A percentile compares a stretch with the other conserved stretches of the same genome.
These are phyloP conservation scores for Sphaerodactylus townsendi DNA, from an alignment of 2,113 vertebrate species.

Conservation along the genomic window DNA sequence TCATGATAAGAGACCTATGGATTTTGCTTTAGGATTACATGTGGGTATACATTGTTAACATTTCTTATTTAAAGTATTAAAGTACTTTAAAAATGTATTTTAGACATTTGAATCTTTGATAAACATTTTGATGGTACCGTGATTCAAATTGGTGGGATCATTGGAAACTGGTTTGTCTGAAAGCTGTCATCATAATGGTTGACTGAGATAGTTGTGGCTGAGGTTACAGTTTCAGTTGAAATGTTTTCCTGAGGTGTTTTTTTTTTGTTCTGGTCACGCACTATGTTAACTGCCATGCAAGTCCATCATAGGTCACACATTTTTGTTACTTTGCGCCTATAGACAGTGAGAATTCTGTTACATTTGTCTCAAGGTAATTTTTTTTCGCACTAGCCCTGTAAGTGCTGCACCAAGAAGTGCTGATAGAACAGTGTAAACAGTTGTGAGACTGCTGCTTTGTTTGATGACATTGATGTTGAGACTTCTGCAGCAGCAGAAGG, in stretches of 20 bases:
- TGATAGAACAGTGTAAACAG: no score
- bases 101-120: background rate
- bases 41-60: background rate
- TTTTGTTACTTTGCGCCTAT: background rate
- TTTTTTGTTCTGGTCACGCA: background rate
- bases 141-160: background rate
- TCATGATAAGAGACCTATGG: background rate
- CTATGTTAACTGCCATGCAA: background rate
- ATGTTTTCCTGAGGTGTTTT: no score
- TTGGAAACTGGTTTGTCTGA: no score
- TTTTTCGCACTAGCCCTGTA: background rate
- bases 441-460: background rate
- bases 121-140: background rate
- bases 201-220: no score
- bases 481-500: no score
- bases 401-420: background rate
- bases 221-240: no score
- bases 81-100: background rate
- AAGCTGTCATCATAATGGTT: no score
- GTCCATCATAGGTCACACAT: background rate
- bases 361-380: background rate
- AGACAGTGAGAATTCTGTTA: background rate
- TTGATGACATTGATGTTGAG: background rate
- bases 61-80: background rate
- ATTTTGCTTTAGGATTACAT: background rate